These are phyloP conservation scores for Thunnus albacares DNA, from an alignment of 2,797 vertebrate species.

Conservation along the genomic window DNA sequence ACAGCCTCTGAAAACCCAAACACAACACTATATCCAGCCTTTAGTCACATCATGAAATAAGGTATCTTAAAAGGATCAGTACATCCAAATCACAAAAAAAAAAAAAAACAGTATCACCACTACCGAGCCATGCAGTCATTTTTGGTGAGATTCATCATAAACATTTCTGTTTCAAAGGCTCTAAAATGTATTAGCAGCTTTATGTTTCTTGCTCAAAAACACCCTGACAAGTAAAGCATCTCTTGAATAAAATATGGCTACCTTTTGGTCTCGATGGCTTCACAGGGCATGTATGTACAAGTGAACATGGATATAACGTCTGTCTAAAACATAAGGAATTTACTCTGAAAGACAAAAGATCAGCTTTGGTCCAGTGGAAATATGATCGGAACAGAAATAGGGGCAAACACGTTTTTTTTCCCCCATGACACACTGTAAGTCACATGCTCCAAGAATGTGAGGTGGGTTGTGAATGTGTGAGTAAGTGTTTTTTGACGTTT, in stretches of 20 bases:
- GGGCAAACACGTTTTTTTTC: neutral
- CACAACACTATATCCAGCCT: too few relatives aligned
- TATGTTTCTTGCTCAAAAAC: too few relatives aligned
- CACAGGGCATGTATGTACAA: neutral
- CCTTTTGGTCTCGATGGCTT: neutral
- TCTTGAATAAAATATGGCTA: neutral
- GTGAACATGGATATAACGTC: neutral
- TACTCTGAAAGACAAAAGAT: too few relatives aligned
- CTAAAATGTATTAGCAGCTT: too few relatives aligned
- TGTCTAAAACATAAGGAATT: neutral
- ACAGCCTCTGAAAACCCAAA: too few relatives aligned
- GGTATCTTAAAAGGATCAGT: too few relatives aligned
- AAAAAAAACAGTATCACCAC: too few relatives aligned
- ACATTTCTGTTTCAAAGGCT: too few relatives aligned
- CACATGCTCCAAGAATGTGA: neutral
- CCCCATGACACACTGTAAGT: neutral
- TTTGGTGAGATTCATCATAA: neutral
- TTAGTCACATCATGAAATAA: too few relatives aligned
- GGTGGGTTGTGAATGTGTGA: neutral
- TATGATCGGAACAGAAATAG: neutral
- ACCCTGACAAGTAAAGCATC: too few relatives aligned
- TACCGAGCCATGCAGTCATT: neutral
- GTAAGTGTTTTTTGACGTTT: constrained; percentile 4
- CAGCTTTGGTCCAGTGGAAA: neutral
- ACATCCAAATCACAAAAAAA: too few relatives aligned